Evolutionary conservation across 2,888 invertebrate genomes (phyloP).

Genomic region (Lochmaea crataegi): DNA sequence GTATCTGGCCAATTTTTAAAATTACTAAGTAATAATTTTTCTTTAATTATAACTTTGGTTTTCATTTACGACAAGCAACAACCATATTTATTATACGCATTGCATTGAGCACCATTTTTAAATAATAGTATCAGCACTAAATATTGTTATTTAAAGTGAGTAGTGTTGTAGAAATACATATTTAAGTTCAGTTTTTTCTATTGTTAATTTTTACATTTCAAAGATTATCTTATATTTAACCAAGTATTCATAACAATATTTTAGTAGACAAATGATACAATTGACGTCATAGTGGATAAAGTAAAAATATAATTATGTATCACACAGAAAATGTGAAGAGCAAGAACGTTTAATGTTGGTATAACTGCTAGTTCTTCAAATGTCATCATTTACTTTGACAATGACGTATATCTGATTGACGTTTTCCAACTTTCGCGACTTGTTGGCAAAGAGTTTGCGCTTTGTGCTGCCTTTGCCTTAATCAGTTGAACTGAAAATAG

Average conservation of each 20-base stretch:
- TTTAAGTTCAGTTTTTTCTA: too few relatives aligned
- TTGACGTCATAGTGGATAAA: background rate
- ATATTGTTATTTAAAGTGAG: too few relatives aligned
- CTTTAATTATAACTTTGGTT: background rate
- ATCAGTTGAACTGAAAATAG: constrained; percentile 14
- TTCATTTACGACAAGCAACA: too few relatives aligned
- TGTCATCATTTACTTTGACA: background rate
- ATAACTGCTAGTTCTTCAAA: background rate
- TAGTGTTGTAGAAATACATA: too few relatives aligned
- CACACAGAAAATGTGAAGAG: background rate
- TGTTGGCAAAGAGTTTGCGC: constrained; percentile 30
- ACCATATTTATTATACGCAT: too few relatives aligned
- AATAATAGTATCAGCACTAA: too few relatives aligned
- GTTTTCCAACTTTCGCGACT: constrained; percentile 15
- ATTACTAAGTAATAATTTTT: background rate
- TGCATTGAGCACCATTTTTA: too few relatives aligned
- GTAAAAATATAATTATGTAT: too few relatives aligned
- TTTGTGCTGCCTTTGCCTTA: too few relatives aligned
- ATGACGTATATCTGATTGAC: constrained; percentile 8
- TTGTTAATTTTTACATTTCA: too few relatives aligned
- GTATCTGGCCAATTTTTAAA: background rate
- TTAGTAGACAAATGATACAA: background rate
- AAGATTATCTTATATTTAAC: too few relatives aligned
- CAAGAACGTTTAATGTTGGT: background rate
- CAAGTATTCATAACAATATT: too few relatives aligned